phyloP scores from a whole-genome alignment of 2,888 invertebrate genomes.

The Punctoribates punctum region DNA sequence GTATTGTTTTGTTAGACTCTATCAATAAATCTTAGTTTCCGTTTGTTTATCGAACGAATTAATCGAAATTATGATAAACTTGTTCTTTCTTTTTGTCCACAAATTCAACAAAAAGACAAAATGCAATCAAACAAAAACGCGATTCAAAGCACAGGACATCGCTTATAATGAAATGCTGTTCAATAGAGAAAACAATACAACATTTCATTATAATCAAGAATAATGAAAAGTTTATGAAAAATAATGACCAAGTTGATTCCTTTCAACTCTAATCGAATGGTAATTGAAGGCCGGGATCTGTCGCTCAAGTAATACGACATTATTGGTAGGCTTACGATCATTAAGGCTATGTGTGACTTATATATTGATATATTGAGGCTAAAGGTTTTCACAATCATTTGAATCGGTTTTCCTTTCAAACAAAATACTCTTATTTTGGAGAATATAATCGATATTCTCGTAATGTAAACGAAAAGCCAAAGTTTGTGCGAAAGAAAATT shows the following conservation, averaged over 20 bases:
- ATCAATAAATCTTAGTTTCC: constrained; percentile 8
- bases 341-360: constrained; percentile 28
- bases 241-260: background rate
- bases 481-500: background rate
- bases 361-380: constrained; percentile 13
- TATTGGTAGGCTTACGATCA: constrained; percentile 7
- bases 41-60: background rate
- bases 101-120: background rate
- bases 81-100: background rate
- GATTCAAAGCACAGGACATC: background rate
- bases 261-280: background rate
- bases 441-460: background rate
- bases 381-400: background rate
- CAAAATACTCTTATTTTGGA: background rate
- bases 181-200: background rate
- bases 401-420: background rate
- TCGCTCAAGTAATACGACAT: constrained; percentile 16
- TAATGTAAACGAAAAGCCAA: background rate
- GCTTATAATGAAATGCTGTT: background rate
- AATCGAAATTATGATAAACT: no score
- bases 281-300: constrained; percentile 2
- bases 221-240: background rate
- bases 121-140: background rate
- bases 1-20: background rate
- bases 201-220: constrained; percentile 3